Evolutionary conservation across 2,113 vertebrate species (phyloP).

Genomic region (Burhinus oedicnemus): DNA sequence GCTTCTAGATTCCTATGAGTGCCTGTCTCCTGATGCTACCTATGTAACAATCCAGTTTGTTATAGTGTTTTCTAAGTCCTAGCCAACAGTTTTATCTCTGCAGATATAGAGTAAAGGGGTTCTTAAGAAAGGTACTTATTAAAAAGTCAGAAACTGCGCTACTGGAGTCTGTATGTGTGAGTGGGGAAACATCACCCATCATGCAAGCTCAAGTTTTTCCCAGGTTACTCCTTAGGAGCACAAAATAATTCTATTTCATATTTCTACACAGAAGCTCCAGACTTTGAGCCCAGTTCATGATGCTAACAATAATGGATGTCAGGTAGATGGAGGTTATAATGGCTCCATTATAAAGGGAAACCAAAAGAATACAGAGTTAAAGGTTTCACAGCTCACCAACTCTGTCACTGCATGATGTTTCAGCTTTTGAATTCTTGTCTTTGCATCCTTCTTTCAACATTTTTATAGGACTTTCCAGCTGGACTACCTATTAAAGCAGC

Average conservation of each 20-base stretch:
- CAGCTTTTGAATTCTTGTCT: background rate
- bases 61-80: background rate
- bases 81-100: background rate
- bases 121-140: background rate
- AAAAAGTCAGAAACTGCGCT: background rate
- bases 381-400: constrained; percentile 14
- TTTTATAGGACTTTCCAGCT: background rate
- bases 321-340: background rate
- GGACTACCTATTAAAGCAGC: background rate
- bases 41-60: background rate
- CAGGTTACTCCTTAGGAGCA: background rate
- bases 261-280: background rate
- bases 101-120: background rate
- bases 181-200: background rate
- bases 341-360: background rate
- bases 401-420: background rate
- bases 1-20: background rate
- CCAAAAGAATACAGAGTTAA: background rate
- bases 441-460: background rate
- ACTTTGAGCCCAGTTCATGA: background rate
- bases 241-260: background rate
- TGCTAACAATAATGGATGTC: background rate
- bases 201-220: background rate
- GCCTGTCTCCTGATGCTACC: background rate
- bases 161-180: background rate